Conservation (phyloP, 2,888 invertebrate species). For the Blastobasis lacticolella region DNA sequence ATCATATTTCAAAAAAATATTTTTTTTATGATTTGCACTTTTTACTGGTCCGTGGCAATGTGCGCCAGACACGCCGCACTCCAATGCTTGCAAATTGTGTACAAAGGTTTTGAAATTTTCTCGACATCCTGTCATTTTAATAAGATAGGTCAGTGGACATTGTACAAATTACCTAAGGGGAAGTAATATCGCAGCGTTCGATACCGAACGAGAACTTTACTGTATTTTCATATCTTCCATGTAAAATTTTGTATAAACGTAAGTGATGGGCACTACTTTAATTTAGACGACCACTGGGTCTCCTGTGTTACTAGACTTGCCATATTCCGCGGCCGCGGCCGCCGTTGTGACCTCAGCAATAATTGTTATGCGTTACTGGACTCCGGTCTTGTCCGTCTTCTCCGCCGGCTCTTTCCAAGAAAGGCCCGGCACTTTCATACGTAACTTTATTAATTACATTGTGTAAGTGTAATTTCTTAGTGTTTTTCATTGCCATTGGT, state of each 20-base stretch:
- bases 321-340: constrained; percentile 15
- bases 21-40: too few species aligned
- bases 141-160: constrained; percentile 19
- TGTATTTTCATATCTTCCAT: constrained; percentile 25
- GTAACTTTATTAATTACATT: constrained; percentile 55
- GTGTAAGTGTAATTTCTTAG: constrained; percentile 57
- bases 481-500: constrained; percentile 71
- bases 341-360: constrained; percentile 62
- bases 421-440: constrained; percentile 49
- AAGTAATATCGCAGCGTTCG: constrained; percentile 14
- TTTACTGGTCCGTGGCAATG: not conserved
- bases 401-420: constrained; percentile 50
- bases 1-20: too few species aligned
- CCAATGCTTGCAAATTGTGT: constrained; percentile 57
- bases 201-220: constrained; percentile 11
- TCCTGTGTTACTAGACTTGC: not conserved
- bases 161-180: constrained; percentile 16
- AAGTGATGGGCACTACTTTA: constrained; percentile 33
- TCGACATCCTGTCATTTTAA: constrained; percentile 56
- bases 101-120: constrained; percentile 34
- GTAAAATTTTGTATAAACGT: constrained; percentile 35
- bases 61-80: constrained; percentile 27
- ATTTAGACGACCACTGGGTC: constrained; percentile 9
- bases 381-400: constrained; percentile 50
- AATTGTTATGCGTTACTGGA: constrained; percentile 37